phyloP scores from a whole-genome alignment of 2,888 invertebrate genomes.

The Lycaena phlaeas region DNA sequence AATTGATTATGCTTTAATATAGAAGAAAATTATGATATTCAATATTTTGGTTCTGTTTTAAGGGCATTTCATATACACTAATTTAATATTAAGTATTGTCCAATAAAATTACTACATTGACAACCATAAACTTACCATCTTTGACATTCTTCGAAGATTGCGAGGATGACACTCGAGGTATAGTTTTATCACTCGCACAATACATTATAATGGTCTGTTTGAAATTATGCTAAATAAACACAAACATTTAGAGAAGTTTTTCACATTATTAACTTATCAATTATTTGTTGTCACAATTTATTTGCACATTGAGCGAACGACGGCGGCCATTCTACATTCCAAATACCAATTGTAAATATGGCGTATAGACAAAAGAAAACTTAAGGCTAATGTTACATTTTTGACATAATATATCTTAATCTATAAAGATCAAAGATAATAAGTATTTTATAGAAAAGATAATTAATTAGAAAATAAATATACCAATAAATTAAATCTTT shows the following conservation, averaged over 20 bases:
- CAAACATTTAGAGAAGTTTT: conserved; percentile 73
- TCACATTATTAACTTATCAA: conserved; percentile 53
- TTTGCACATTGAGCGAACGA: conserved; percentile 51
- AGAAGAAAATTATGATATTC: too few species aligned
- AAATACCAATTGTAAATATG: conserved; percentile 72
- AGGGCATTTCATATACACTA: too few species aligned
- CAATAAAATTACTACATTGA: conserved; percentile 17
- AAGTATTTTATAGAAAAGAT: too few species aligned
- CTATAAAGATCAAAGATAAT: too few species aligned
- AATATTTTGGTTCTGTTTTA: too few species aligned
- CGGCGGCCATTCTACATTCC: conserved; percentile 72
- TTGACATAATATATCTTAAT: not conserved
- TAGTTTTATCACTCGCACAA: conserved; percentile 83
- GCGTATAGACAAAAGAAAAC: conserved; percentile 19
- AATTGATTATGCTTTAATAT: not conserved
- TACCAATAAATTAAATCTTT: too few species aligned
- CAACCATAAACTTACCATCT: conserved; percentile 77
- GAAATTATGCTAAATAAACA: conserved; percentile 42
- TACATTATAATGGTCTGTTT: conserved; percentile 72
- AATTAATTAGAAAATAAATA: too few species aligned
- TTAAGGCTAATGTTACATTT: conserved; percentile 9
- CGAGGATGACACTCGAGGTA: conserved; percentile 81
- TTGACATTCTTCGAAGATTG: conserved; percentile 80
- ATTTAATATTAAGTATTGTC: too few species aligned
- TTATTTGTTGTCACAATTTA: conserved; percentile 46